Evolutionary conservation across 2,113 vertebrate genomes (phyloP).

Genomic region (Procavia capensis): DNA sequence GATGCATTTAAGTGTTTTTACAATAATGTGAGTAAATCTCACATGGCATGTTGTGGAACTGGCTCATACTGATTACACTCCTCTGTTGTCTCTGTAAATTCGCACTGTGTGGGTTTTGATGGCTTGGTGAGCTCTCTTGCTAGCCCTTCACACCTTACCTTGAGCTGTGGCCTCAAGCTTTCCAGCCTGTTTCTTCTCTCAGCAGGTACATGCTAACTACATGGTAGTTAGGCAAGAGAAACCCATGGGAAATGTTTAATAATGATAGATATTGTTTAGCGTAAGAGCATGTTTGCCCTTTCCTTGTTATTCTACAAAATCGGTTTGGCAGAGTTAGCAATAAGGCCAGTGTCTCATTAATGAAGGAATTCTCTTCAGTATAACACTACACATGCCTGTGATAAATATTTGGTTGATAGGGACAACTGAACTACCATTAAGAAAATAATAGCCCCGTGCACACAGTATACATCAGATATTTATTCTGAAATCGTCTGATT

Average conservation of each 20-base stretch:
- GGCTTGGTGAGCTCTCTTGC: neutral
- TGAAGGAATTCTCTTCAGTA: slow-evolving; percentile 27
- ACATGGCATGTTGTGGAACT: neutral
- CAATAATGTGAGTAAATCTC: neutral
- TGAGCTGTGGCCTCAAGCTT: neutral
- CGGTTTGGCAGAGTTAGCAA: slow-evolving; percentile 1
- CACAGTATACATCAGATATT: neutral
- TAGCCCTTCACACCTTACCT: neutral
- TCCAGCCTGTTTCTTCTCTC: slow-evolving; percentile 16
- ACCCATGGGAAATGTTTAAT: neutral
- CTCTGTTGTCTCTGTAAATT: neutral
- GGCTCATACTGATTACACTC: neutral
- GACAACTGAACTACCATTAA: neutral
- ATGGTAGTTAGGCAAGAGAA: neutral
- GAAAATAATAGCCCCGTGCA: neutral
- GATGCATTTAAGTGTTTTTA: neutral
- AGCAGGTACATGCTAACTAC: neutral
- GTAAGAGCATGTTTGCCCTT: neutral
- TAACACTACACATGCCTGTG: neutral
- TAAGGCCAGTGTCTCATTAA: neutral
- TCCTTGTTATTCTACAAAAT: slow-evolving; percentile 21
- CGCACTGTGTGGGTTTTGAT: neutral
- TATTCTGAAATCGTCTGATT: slow-evolving; percentile 3
- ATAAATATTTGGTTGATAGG: slow-evolving; percentile 12
- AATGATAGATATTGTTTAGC: neutral